Conservation (phyloP, 2,113 vertebrate genomes). For the Platycercus adscitus region DNA sequence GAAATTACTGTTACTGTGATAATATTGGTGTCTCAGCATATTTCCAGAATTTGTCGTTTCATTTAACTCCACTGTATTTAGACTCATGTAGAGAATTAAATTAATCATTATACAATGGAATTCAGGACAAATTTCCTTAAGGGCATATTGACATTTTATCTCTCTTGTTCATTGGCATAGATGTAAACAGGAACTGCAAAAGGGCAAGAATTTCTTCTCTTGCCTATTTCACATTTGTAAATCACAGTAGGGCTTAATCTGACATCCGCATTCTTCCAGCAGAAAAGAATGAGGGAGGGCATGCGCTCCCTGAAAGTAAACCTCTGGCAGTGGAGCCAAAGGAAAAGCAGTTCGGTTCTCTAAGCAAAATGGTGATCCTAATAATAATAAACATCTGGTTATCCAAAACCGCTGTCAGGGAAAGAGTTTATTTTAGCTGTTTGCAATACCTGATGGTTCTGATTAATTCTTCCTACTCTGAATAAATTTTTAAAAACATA, state of each 20-base stretch:
- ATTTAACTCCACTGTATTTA: conserved; percentile 14
- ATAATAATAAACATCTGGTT: conserved; percentile 1
- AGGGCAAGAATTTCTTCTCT: neutral
- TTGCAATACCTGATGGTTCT: neutral
- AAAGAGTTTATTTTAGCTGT: neutral
- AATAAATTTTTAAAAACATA: neutral
- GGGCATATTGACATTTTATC: conserved; percentile 31
- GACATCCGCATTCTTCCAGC: neutral
- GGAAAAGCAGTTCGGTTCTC: neutral
- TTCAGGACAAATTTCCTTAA: conserved; percentile 24
- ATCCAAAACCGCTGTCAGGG: neutral
- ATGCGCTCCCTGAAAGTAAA: neutral
- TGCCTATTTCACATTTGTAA: neutral
- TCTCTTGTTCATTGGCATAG: neutral
- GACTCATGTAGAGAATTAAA: conserved; percentile 30
- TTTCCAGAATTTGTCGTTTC: neutral
- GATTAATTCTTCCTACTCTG: neutral
- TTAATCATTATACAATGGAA: conserved; percentile 21
- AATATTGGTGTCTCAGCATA: neutral
- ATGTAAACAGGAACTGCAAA: conserved; percentile 13
- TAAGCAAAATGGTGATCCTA: neutral
- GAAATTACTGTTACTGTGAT: neutral
- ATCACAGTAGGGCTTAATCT: neutral
- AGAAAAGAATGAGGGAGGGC: neutral
- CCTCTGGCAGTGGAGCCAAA: neutral